These are phyloP conservation scores for Drosophila punjabiensis DNA, from an alignment of 1,140 invertebrate genomes.

Conservation along the genomic window DNA sequence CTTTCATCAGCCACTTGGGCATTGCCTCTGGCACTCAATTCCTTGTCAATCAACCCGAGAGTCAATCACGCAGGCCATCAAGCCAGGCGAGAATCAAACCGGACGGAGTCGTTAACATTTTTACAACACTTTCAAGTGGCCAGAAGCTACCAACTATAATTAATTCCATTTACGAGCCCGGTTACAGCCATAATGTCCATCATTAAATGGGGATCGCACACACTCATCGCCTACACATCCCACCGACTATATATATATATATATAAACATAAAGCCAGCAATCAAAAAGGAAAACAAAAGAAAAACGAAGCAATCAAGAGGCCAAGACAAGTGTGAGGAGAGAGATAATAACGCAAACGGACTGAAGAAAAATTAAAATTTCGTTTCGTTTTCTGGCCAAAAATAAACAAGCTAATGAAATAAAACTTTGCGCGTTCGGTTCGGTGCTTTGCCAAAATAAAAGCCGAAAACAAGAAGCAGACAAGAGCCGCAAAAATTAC, in stretches of 20 bases:
- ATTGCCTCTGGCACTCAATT: neutral
- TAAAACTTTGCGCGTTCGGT: conserved; percentile 41
- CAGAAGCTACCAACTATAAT: conserved; percentile 49
- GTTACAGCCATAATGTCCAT: conserved; percentile 64
- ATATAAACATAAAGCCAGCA: conserved; percentile 22
- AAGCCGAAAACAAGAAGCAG: conserved; percentile 18
- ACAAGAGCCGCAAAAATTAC: conserved; percentile 35
- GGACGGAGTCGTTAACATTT: conserved; percentile 51
- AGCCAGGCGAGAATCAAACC: conserved; percentile 17
- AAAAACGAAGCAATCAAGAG: conserved; percentile 39
- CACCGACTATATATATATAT: conserved; percentile 2
- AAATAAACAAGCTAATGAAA: conserved; percentile 69
- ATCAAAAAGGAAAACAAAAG: conserved; percentile 41
- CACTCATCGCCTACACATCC: conserved; percentile 9
- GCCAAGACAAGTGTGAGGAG: conserved; percentile 42
- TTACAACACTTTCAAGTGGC: conserved; percentile 61
- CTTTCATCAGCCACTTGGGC: conserved; percentile 22
- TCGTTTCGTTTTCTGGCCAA: conserved; percentile 55
- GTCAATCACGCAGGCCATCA: conserved; percentile 32
- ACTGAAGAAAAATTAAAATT: conserved; percentile 43
- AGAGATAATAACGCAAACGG: conserved; percentile 57
- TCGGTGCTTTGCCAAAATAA: conserved; percentile 35
- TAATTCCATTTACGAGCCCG: conserved; percentile 68
- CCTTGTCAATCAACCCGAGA: neutral
- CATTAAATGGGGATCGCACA: conserved; percentile 41